Evolutionary conservation across 2,797 vertebrate species (phyloP).

Genomic region (Pangasius sanitwongsei): DNA sequence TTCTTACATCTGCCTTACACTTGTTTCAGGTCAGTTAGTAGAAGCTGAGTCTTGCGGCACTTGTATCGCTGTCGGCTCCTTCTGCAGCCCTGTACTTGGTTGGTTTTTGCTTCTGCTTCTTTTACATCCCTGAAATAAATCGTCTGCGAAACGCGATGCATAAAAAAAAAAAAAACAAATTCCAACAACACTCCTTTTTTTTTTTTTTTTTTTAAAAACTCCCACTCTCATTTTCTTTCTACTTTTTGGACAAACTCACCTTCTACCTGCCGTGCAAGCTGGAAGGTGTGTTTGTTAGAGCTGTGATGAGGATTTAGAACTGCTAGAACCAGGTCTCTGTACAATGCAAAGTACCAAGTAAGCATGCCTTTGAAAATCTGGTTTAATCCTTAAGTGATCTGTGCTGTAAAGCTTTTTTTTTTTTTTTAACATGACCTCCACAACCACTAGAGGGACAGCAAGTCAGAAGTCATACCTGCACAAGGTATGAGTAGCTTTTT

Average conservation of each 20-base stretch:
- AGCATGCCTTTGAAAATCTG: not conserved
- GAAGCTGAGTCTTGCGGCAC: not conserved
- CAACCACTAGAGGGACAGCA: conserved; percentile 7
- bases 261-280: not conserved
- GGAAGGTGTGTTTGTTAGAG: not conserved
- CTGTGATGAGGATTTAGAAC: not conserved
- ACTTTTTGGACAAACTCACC: not conserved
- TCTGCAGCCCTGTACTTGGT: not conserved
- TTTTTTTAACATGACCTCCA: not conserved
- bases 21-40: not conserved
- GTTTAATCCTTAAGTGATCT: not conserved
- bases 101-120: not conserved
- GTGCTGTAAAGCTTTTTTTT: not conserved
- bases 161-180: no score
- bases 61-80: not conserved
- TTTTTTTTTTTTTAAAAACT: not conserved
- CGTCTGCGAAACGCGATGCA: not conserved
- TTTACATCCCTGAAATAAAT: not conserved
- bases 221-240: not conserved
- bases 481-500: not conserved
- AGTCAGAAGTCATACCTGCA: not conserved
- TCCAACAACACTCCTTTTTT: not conserved
- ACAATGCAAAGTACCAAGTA: not conserved
- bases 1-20: not conserved
- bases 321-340: not conserved